These are phyloP conservation scores for Papilio gigon DNA, from an alignment of 2,888 invertebrate genomes.

Conservation along the genomic window DNA sequence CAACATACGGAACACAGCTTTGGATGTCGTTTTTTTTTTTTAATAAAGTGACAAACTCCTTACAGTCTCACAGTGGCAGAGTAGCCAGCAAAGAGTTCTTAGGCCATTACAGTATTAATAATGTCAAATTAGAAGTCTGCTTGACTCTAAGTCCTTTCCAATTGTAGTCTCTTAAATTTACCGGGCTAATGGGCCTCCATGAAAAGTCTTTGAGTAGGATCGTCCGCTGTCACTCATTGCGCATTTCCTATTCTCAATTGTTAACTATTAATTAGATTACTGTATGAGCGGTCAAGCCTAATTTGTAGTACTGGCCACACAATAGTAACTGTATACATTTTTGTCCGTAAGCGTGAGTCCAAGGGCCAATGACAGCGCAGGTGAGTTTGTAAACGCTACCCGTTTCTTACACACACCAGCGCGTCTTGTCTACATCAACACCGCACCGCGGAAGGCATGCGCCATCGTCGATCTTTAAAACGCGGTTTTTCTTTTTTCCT, in stretches of 20 bases:
- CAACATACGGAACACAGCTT: not conserved
- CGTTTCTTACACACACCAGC: not conserved
- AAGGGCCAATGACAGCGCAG: not conserved
- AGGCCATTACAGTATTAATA: too few species aligned
- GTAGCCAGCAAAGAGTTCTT: too few species aligned
- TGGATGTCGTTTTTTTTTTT: too few species aligned
- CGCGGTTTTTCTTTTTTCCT: not conserved
- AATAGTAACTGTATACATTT: constrained; percentile 1
- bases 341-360: not conserved
- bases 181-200: not conserved
- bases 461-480: not conserved
- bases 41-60: not conserved
- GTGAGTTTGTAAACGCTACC: constrained; percentile 2
- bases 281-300: not conserved
- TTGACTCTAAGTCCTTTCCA: too few species aligned
- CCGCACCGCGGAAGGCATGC: not conserved
- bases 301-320: not conserved
- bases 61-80: too few species aligned
- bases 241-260: not conserved
- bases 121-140: too few species aligned
- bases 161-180: not conserved
- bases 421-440: not conserved
- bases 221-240: too few species aligned
- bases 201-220: too few species aligned
- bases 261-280: not conserved